Conservation (phyloP, 2,797 vertebrate genomes). For the Agapornis canus region DNA sequence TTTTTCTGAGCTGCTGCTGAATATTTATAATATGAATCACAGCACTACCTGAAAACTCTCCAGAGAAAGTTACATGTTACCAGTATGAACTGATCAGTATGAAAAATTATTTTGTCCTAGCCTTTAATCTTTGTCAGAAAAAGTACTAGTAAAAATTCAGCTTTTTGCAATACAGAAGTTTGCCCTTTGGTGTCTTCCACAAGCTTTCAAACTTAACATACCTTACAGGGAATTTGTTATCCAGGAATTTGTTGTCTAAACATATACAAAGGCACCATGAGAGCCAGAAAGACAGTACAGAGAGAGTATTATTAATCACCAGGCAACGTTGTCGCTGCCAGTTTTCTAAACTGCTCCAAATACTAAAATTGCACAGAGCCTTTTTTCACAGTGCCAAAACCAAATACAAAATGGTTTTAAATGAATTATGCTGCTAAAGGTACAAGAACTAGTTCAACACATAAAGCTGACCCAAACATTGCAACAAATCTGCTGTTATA, state of each 20-base stretch:
- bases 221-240: background rate
- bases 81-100: background rate
- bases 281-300: background rate
- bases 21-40: background rate
- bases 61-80: background rate
- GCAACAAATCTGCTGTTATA: background rate
- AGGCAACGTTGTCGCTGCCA: rapidly evolving
- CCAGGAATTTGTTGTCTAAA: background rate
- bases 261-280: background rate
- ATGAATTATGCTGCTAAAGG: background rate
- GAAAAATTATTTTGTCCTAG: background rate
- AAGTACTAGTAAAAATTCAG: background rate
- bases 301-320: background rate
- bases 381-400: background rate
- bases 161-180: background rate
- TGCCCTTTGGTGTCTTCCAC: background rate
- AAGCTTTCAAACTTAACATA: background rate
- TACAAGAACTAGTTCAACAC: background rate
- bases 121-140: background rate
- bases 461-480: rapidly evolving
- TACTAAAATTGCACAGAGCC: background rate
- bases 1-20: background rate
- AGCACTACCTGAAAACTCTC: background rate
- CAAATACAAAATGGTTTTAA: background rate
- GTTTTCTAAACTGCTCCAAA: background rate